Conservation (phyloP, 2,113 vertebrate genomes). For the Emydura subglobosa region DNA sequence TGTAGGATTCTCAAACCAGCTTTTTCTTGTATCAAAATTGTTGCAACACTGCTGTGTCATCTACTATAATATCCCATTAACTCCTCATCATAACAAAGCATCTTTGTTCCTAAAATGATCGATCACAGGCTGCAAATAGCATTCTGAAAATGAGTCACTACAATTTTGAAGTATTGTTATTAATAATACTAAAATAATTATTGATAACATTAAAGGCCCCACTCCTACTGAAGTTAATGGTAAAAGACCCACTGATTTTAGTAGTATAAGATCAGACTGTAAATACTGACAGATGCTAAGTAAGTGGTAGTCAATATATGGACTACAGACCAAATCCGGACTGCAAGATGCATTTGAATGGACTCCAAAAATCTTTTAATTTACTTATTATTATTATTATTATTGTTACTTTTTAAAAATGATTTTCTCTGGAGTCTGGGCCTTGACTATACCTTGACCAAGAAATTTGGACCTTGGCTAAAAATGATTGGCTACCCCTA, state of each 20-base stretch:
- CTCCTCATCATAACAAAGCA: background rate
- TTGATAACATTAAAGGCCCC: background rate
- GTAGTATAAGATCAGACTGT: background rate
- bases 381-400: too few relatives aligned
- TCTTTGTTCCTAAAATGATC: background rate
- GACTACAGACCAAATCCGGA: too few relatives aligned
- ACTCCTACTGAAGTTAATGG: background rate
- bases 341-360: too few relatives aligned
- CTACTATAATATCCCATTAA: background rate
- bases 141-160: background rate
- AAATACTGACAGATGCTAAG: background rate
- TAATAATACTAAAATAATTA: background rate
- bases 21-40: background rate
- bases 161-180: background rate
- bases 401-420: too few relatives aligned
- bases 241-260: background rate
- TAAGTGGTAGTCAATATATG: too few relatives aligned
- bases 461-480: too few relatives aligned
- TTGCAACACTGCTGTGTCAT: background rate
- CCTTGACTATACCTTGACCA: too few relatives aligned
- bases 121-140: background rate
- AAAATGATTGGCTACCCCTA: background rate
- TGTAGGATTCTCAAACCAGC: background rate
- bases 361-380: too few relatives aligned
- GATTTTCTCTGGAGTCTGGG: too few relatives aligned